phyloP scores from a whole-genome alignment of 2,113 vertebrate species.

The Myiagra hebetior region DNA sequence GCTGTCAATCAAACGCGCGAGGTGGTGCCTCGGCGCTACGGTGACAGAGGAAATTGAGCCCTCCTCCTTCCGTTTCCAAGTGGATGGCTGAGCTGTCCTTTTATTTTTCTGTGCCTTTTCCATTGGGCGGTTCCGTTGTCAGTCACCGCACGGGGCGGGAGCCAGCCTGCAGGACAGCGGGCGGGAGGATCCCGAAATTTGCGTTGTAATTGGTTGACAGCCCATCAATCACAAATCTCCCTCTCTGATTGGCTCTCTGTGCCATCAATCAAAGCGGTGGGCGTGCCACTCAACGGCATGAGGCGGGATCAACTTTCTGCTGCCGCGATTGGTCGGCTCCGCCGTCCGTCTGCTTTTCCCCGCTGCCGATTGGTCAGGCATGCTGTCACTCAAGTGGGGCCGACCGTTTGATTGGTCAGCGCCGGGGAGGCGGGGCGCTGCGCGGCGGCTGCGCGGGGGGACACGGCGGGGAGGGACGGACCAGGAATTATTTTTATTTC shows the following conservation, averaged over 20 bases:
- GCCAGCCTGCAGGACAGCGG: neutral
- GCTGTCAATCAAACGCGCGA: neutral
- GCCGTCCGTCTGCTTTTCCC: neutral
- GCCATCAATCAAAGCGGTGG: rapidly evolving
- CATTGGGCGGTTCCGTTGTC: neutral
- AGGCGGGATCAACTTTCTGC: neutral
- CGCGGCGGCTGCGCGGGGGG: constrained; percentile 68
- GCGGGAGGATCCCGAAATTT: neutral
- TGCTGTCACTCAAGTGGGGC: rapidly evolving
- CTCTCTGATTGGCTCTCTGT: rapidly evolving
- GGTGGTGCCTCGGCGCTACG: neutral
- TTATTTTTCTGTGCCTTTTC: neutral
- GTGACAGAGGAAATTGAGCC: constrained; percentile 2
- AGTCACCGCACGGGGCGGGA: neutral
- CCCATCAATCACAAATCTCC: neutral
- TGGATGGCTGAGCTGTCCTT: constrained; percentile 47
- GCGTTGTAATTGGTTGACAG: rapidly evolving
- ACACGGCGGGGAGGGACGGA: constrained; percentile 73
- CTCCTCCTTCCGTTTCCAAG: constrained; percentile 23
- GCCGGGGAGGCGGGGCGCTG: neutral
- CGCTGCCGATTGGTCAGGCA: rapidly evolving
- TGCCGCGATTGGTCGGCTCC: rapidly evolving
- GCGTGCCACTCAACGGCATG: rapidly evolving
- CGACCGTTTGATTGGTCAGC: neutral
- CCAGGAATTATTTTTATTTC: constrained; percentile 81